Conservation (phyloP, 2,113 vertebrate genomes). For the Corydoras maculifer region DNA sequence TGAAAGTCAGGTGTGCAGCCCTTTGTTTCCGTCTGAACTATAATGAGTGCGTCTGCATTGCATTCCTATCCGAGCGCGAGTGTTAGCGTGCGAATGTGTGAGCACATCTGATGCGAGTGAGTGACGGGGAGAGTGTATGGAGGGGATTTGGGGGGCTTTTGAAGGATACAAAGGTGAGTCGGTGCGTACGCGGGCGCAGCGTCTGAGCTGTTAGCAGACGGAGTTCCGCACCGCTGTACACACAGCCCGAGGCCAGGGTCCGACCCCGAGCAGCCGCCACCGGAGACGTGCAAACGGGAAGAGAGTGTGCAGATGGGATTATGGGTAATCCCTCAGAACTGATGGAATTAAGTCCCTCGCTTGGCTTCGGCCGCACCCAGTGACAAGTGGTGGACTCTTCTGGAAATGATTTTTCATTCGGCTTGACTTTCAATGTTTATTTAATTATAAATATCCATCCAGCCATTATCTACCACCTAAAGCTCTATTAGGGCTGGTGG, state of each 20-base stretch:
- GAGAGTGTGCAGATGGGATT: conserved; percentile 33
- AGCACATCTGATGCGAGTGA: conserved; percentile 15
- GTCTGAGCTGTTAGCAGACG: conserved; percentile 17
- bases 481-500: too few species aligned
- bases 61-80: not conserved
- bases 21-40: not conserved
- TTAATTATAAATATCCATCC: not conserved
- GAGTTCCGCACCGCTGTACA: conserved; percentile 18
- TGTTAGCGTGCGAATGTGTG: conserved; percentile 1
- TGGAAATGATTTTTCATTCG: conserved; percentile 1
- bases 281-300: conserved; percentile 12
- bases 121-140: conserved; percentile 24
- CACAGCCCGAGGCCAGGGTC: conserved; percentile 33
- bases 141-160: conserved; percentile 9
- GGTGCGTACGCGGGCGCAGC: not conserved
- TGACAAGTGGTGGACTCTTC: not conserved
- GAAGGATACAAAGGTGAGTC: conserved; percentile 10
- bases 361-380: not conserved
- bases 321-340: conserved; percentile 27
- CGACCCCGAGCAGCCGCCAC: conserved; percentile 13
- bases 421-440: not conserved
- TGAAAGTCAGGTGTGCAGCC: conserved; percentile 1
- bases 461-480: too few species aligned
- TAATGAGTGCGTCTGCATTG: conserved; percentile 20
- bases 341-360: conserved; percentile 33